Base-by-base conservation (phyloP, 2,113 vertebrate species). In the Pelecanoides urinatrix region DNA sequence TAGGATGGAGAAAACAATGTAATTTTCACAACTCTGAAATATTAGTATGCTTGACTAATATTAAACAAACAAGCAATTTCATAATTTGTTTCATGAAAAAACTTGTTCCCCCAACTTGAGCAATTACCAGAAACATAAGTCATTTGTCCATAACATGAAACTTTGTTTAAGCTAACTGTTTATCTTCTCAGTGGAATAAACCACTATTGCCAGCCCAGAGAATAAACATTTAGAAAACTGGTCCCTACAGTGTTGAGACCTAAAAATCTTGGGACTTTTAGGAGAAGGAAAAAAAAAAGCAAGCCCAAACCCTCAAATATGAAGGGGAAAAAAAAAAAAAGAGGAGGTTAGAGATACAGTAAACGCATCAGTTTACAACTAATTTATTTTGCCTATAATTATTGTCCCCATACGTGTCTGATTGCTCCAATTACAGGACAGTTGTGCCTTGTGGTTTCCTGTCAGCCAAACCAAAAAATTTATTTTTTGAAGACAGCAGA, bases 81-180 rank as follows among this genome's bases (percentile, higher is more conserved):
- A 27, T 84, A 65, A 86, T 84, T 86, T 74, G 26, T 74, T 90
- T 96, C n/a, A 56, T 94, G 40, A 87, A 63, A 91, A 89, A 67
- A 50, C 56, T 90, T 87, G 40, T 40, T 95, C 49, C 44, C 25
- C 16, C 49, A 80, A 26, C 65, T 65, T 78, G 40, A 79, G 27
- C 56, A 94, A 92, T 96, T 89, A 87, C 47, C 52, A 92, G 47
- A 72, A 95, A 82, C 40, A 7, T 32, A 88, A 89, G 13, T 89
- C 11, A 81, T 81, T 92, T 94, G 44, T 72, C 56, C 67, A 20
- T 92, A 92, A 73, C 17, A 26, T 77, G 82, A 89, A 66, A 63
- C 47, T 68, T 90, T 47, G 23, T 82, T 91, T 70, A 80, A 65
- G 21, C 40, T 78, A 68, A 59, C 63, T 92, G 63, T 84, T 92